Evolutionary conservation across 2,797 vertebrate genomes (phyloP).

Genomic region (Monodelphis domestica): DNA sequence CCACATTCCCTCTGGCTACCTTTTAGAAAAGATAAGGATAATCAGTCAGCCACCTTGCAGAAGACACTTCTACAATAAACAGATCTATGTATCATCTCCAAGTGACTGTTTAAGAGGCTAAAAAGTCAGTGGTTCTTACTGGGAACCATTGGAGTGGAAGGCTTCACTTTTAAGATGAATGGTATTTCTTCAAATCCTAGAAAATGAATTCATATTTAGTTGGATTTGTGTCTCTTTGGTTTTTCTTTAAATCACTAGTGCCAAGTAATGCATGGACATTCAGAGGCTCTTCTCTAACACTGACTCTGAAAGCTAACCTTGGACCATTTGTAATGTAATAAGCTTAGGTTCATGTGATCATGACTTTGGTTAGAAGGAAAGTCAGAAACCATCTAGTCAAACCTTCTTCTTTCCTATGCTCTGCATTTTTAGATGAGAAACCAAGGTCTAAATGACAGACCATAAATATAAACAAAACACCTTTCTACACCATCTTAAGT

Average conservation of each 20-base stretch:
- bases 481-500: background rate
- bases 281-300: background rate
- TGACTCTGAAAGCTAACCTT: background rate
- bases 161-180: background rate
- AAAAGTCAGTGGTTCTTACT: constrained; percentile 4
- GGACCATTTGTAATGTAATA: background rate
- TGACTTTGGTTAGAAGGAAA: background rate
- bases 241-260: background rate
- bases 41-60: background rate
- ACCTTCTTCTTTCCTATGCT: background rate
- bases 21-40: background rate
- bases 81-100: constrained; percentile 22
- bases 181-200: background rate
- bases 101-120: constrained; percentile 5
- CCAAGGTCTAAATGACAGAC: background rate
- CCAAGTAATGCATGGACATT: background rate
- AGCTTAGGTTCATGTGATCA: background rate
- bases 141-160: constrained; percentile 17
- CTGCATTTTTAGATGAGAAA: background rate
- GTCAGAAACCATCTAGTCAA: background rate
- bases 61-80: constrained; percentile 17
- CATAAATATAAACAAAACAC: background rate
- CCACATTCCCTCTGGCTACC: background rate
- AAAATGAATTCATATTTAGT: constrained; percentile 22
- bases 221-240: background rate